phyloP scores from a whole-genome alignment of 2,888 invertebrate species.

The Noctua janthe region DNA sequence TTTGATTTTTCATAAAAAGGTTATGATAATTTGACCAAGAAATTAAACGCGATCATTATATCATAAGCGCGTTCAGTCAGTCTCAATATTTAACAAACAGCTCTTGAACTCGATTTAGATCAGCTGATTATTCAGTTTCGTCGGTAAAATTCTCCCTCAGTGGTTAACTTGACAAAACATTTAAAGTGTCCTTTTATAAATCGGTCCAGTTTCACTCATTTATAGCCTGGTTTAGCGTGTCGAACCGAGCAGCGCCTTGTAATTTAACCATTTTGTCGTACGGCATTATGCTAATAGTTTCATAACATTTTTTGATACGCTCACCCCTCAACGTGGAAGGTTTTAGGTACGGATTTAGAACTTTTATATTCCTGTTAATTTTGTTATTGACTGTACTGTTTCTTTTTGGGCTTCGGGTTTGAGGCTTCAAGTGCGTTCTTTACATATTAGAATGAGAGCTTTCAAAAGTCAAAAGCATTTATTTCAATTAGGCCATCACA shows the following conservation, averaged over 20 bases:
- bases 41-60: background rate
- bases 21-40: background rate
- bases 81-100: background rate
- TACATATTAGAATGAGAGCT: background rate
- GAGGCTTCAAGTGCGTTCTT: background rate
- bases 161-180: conserved; percentile 1
- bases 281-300: conserved; percentile 87
- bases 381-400: conserved; percentile 22
- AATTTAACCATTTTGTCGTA: conserved; percentile 87
- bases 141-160: background rate
- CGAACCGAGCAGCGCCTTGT: conserved; percentile 67
- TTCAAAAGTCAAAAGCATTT: too few relatives aligned
- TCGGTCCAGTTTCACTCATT: conserved; percentile 51
- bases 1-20: background rate
- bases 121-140: background rate
- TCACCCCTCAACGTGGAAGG: conserved; percentile 65
- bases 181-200: conserved; percentile 35
- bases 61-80: background rate
- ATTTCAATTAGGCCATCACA: too few relatives aligned
- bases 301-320: conserved; percentile 87
- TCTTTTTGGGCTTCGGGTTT: background rate
- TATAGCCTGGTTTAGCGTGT: conserved; percentile 72
- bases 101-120: background rate
- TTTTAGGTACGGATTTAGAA: conserved; percentile 60
- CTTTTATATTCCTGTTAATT: conserved; percentile 56